phyloP scores from a whole-genome alignment of 2,113 vertebrate species.

The Microcebus murinus region DNA sequence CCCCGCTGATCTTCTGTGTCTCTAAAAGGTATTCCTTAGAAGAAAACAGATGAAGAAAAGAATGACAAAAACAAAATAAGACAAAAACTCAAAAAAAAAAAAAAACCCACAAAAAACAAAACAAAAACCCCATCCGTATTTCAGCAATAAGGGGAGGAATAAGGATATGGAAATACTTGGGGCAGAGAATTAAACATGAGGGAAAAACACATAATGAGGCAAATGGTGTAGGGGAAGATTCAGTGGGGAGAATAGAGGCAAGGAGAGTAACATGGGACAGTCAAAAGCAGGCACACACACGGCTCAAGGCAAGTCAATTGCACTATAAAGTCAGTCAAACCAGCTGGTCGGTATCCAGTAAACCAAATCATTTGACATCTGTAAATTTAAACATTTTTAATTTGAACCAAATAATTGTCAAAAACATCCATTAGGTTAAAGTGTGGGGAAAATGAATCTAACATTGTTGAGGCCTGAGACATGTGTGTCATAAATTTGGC shows the following conservation, averaged over 20 bases:
- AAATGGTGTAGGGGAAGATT: background rate
- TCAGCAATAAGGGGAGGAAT: background rate
- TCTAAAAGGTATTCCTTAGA: background rate
- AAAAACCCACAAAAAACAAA: background rate
- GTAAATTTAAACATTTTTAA: background rate
- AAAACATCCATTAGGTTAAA: background rate
- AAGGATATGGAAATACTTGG: background rate
- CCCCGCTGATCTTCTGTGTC: background rate
- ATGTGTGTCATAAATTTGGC: background rate
- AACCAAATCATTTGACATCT: background rate
- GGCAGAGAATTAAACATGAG: background rate
- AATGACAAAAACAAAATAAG: background rate
- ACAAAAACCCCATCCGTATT: background rate
- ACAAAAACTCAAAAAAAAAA: background rate
- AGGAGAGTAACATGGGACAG: background rate
- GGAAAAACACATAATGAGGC: background rate
- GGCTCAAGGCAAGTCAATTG: background rate
- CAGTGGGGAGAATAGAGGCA: background rate
- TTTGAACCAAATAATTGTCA: background rate
- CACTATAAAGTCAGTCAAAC: background rate
- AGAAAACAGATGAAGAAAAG: background rate
- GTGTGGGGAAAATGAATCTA: background rate
- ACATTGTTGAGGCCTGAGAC: background rate
- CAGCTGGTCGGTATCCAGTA: background rate
- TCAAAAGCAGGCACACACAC: background rate